These are phyloP conservation scores for Pterois miles DNA, from an alignment of 2,797 vertebrate genomes.

Conservation along the genomic window DNA sequence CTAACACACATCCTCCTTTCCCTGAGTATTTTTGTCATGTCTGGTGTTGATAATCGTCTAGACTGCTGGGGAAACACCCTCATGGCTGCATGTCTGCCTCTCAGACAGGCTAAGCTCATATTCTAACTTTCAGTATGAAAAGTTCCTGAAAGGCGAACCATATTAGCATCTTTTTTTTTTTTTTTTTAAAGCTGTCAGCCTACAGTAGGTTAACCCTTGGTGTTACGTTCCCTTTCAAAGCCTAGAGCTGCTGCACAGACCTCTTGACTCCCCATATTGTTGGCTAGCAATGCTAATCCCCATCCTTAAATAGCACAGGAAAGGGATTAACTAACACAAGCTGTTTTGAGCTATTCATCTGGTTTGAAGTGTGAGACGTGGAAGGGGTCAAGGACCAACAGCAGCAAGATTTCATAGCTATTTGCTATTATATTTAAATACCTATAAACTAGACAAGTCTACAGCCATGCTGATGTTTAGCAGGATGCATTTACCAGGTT, in stretches of 20 bases:
- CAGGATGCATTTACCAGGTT: not conserved
- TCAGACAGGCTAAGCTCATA: conserved; percentile 44
- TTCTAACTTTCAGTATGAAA: conserved; percentile 29
- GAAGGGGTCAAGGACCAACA: not conserved
- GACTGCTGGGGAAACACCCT: not conserved
- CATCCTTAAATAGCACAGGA: conserved; percentile 57
- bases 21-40: not conserved
- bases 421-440: too few relatives aligned
- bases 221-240: conserved; percentile 23
- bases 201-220: not conserved
- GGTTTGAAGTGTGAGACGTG: conserved; percentile 22
- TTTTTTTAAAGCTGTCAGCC: conserved; percentile 18
- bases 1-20: not conserved
- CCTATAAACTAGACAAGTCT: not conserved
- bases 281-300: conserved; percentile 61
- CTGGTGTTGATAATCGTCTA: not conserved
- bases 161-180: conserved; percentile 35
- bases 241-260: not conserved
- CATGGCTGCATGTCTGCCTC: not conserved
- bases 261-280: conserved; percentile 33
- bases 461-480: not conserved
- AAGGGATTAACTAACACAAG: conserved; percentile 62
- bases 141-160: conserved; percentile 30
- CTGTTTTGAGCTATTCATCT: conserved; percentile 63
- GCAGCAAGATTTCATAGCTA: not conserved